Evolutionary conservation across 2,888 invertebrate genomes (phyloP), one percentile per base, ranked within the genome.

Genomic region (Opisthograptis luteolata): DNA sequence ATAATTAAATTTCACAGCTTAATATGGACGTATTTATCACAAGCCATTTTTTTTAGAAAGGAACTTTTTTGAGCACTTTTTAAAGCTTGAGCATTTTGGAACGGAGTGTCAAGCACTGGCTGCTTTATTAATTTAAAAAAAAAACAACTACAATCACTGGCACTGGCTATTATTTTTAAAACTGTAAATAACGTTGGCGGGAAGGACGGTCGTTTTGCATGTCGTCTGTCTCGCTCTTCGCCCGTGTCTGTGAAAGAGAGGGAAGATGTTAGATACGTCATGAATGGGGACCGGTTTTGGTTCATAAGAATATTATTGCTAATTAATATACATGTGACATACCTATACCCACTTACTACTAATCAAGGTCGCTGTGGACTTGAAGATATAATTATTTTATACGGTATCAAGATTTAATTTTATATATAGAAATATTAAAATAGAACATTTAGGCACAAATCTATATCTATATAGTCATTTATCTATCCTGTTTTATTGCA

Each of bases 201-300:
- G 36, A 48, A 48, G 48, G 48, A 48, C 44, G 43, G 15, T 50
- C 40, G 41, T 45, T 51, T 31, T 13, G 32, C 41, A 35, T 40
- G 34, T 47, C 15, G 8, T 46, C 36, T 10, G 44, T 72, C 74
- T 68, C 71, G 61, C 55, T 75, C 68, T 37, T 37, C 58, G 56
- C 50, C 50, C 25, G 60, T 73, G 68, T 71, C 87, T 87, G 84
- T 28, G 77, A 84, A 80, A 79, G 79, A 83, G 79, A 85, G 40
- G 68, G 66, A 74, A 58, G 54, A 57, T 73, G n/a, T 2, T 5
- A 80, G 70, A 40, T 28, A 76, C 79, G 50, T 56, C 61, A 58
- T 68, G 63, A 72, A 71, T 71, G 68, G 64, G 43, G 46, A 27
- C 68, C 66, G 71, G 74, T 75, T 71, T 43, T 48, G 50, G 53